Base-by-base conservation (phyloP, 2,113 vertebrate genomes). In the Zosterops borbonicus region DNA sequence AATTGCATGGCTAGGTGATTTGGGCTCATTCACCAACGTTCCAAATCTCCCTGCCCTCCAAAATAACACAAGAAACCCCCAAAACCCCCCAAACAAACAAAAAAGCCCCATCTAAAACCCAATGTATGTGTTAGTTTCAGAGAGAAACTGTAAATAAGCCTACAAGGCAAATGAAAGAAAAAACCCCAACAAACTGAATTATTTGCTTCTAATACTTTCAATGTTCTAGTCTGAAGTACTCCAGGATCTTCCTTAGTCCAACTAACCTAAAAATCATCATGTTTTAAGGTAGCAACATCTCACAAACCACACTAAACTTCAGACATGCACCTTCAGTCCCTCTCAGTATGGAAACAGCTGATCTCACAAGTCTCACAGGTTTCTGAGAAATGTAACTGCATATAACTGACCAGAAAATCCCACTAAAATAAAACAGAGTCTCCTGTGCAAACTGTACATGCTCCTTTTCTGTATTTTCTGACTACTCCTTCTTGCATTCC, bases 251-350 rank as follows among this genome's bases (percentile, higher is more conserved):
- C 41, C 52, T 65, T 31, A 37, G 18, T 47, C 60, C 37, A 91
- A 29, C 7, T 64, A 58, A 76, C 18, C n/a, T n/a, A 50, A 19
- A 75, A 67, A 29, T 37, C 44, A 53, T 22, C 27, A 25, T 6
- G 5, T 73, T 70, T 62, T 87, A 76, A 65, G n/a, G 35, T 14
- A 85, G n/a, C n/a, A 76, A 31, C 11, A 23, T 65, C 41, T 65
- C 73, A 53, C 62, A 53, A 80, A 12, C 60, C 41, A 50, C 46
- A 24, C 11, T 62, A 62, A 33, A 35, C 44, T 39, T 60, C 49
- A 67, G 37, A 31, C 52, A 41, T 1, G 12, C 33, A 47, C 0
- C 0, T 13, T 21, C 74, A 60, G 20, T 42, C 58, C 24, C 35
- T 60, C 28, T 83, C n/a, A n/a, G 27, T 18, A n/a, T 4, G 9